Evolutionary conservation across 2,113 vertebrate genomes (phyloP).

Genomic region (Ivindomyrus marchei): DNA sequence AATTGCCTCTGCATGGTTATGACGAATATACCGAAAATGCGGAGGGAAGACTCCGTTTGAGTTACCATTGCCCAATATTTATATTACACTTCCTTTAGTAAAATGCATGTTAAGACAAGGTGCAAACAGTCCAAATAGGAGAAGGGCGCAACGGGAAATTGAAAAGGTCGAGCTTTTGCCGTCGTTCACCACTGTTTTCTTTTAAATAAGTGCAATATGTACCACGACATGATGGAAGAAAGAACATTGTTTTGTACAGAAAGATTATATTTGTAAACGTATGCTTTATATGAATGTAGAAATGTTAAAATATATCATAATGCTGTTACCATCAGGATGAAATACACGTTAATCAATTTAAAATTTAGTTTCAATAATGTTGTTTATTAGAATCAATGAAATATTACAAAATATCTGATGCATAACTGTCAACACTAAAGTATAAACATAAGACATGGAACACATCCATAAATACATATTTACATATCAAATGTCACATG

Average conservation of each 20-base stretch:
- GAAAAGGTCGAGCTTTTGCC: neutral
- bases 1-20: neutral
- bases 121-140: neutral
- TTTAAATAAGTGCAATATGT: neutral
- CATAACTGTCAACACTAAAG: slow-evolving; percentile 51
- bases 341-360: neutral
- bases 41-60: neutral
- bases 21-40: neutral
- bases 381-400: slow-evolving; percentile 53
- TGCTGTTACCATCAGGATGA: neutral
- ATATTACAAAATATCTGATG: slow-evolving; percentile 59
- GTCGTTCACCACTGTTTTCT: neutral
- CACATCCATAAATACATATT: slow-evolving; percentile 48
- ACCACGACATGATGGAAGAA: neutral
- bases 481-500: slow-evolving; percentile 47
- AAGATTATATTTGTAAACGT: neutral
- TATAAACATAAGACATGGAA: slow-evolving; percentile 48
- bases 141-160: neutral
- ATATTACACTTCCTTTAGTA: neutral
- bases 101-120: neutral
- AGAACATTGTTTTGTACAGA: neutral
- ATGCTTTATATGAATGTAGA: neutral
- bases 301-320: neutral
- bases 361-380: slow-evolving; percentile 21
- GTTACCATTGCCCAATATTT: neutral